Base-by-base conservation (phyloP, 1,140 invertebrate species). In the Drosophila pandora region DNA sequence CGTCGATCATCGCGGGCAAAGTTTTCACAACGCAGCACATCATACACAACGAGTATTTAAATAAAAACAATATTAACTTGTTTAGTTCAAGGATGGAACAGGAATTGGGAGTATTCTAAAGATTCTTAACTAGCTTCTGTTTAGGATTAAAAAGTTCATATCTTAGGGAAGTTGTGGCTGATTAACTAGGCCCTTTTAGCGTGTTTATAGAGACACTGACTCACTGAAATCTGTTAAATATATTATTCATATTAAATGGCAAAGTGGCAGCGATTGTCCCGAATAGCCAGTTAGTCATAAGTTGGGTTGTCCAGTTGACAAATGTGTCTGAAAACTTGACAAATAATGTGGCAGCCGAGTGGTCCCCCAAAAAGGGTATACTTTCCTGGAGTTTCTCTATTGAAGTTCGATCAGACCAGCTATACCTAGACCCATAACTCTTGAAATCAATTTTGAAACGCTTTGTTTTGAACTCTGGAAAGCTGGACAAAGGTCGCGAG, bases 311-410 rank as follows among this genome's bases (percentile, higher is more conserved):
- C 87, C 90, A 90, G 83, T 87, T 90, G 87, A 90, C 87, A 90
- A 90, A 90, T 90, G 87, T 90, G 87, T 90, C 87, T 90, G 87
- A 87, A 87, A 90, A 90, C 87, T 90, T 90, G 79, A 79, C 82
- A 87, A 90, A 90, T 87, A 87, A 90, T 89, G 60, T 25, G 28
- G 70, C 53, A 22, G 37, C 49, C 69, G 25, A 61, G 49, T 37
- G 50, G 67, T 17, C 17, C 17, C 17, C 17, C 17, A 17, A 17
- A 17, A 17, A 17, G 17, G 17, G 5, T 4, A 28, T 28, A 28
- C 25, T 28, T 28, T 6, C 3, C 25, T 28, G 25, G 25, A 28
- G 25, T 28, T 28, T 6, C 25, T 28, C 25, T 28, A 28, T 28
- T 28, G 25, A 28, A 28, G 25, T 17, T 17, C 17, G 17, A 17